phyloP scores from a whole-genome alignment of 2,113 vertebrate genomes.

The Stigmatopora nigra region DNA sequence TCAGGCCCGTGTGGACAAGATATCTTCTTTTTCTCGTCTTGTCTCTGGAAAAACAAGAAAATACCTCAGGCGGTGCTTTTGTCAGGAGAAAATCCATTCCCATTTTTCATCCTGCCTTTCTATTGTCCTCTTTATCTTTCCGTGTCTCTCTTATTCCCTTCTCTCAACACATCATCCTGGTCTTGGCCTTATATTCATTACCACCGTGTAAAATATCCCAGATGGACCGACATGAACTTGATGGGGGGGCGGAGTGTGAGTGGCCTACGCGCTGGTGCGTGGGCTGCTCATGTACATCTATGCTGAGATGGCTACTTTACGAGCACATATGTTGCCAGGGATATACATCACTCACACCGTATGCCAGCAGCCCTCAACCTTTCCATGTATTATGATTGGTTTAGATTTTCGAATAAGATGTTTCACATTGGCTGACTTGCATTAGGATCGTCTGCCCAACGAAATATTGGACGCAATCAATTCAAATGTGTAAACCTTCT shows the following conservation, averaged over 20 bases:
- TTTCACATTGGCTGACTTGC: background rate
- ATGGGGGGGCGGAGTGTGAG: slow-evolving; percentile 66
- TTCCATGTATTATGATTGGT: slow-evolving; percentile 10
- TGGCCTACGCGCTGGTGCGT: slow-evolving; percentile 53
- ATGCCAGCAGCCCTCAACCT: slow-evolving; percentile 16
- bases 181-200: slow-evolving; percentile 62
- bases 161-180: slow-evolving; percentile 48
- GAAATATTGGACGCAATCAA: background rate
- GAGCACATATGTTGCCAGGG: slow-evolving; percentile 15
- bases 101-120: slow-evolving; percentile 43
- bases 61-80: slow-evolving; percentile 45
- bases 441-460: background rate
- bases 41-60: slow-evolving; percentile 4
- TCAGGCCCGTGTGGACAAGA: background rate
- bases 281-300: slow-evolving; percentile 22
- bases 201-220: slow-evolving; percentile 67
- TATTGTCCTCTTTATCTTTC: slow-evolving; percentile 29
- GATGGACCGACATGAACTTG: slow-evolving; percentile 70
- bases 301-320: slow-evolving; percentile 33
- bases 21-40: slow-evolving; percentile 7
- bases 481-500: background rate
- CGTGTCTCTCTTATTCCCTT: background rate
- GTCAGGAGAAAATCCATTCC: slow-evolving; percentile 51
- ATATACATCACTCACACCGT: slow-evolving; percentile 22
- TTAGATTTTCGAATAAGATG: slow-evolving; percentile 8